Evolutionary conservation across 2,888 invertebrate species (phyloP).

Genomic region (Lasioglossum zephyrum): DNA sequence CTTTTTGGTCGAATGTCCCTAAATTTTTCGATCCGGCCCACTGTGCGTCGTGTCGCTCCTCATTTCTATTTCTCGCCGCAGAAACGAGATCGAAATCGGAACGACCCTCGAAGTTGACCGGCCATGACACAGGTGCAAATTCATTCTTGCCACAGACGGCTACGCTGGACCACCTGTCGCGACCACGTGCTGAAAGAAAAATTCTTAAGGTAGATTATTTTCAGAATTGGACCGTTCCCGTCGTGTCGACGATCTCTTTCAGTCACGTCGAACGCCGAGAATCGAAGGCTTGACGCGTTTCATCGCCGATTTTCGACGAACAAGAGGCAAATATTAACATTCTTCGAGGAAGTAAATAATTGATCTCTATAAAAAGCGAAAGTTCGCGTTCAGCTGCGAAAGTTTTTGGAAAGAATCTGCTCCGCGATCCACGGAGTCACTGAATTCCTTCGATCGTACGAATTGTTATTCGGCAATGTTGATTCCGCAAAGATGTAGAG

Average conservation of each 20-base stretch:
- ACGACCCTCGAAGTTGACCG: neutral
- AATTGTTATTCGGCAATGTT: conserved; percentile 10
- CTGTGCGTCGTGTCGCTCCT: too few species aligned
- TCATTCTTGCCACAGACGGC: neutral
- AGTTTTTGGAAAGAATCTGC: conserved; percentile 18
- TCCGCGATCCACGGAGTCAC: neutral
- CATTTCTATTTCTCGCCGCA: neutral
- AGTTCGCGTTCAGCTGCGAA: too few species aligned
- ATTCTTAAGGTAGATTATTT: conserved; percentile 39
- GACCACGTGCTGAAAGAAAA: neutral
- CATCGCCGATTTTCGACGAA: conserved; percentile 23
- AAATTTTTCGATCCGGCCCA: too few species aligned
- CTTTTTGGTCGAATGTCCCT: too few species aligned
- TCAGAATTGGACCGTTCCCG: conserved; percentile 20
- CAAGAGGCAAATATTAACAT: neutral
- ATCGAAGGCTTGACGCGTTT: neutral
- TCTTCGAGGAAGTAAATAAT: neutral
- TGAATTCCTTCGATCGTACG: neutral
- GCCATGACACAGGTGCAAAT: conserved; percentile 29
- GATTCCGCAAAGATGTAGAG: neutral
- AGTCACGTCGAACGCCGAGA: neutral
- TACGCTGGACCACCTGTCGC: conserved; percentile 9
- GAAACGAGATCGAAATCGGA: neutral
- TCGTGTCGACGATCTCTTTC: neutral
- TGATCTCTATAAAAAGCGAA: conserved; percentile 9